Evolutionary conservation across 2,888 invertebrate species (phyloP).

Genomic region (Elegia similella): DNA sequence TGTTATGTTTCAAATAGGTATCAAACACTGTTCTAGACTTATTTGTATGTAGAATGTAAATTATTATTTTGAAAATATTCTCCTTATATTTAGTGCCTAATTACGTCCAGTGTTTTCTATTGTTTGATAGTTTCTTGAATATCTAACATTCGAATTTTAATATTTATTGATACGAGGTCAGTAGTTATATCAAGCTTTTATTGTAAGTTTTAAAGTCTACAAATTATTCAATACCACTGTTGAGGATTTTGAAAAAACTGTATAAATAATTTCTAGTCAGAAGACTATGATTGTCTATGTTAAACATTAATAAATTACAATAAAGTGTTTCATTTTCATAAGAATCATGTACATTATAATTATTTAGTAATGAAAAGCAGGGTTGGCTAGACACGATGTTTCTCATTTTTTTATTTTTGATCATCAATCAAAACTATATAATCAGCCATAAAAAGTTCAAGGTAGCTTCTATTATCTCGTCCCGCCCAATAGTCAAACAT

Average conservation of each 20-base stretch:
- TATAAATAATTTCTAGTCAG: slow-evolving; percentile 76
- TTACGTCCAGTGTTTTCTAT: slow-evolving; percentile 71
- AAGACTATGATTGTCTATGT: slow-evolving; percentile 73
- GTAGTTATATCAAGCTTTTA: slow-evolving; percentile 62
- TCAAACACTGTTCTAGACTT: slow-evolving; percentile 66
- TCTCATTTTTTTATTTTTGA: too few relatives aligned
- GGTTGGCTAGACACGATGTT: slow-evolving; percentile 16
- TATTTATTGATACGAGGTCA: slow-evolving; percentile 78
- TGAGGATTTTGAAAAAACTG: slow-evolving; percentile 56
- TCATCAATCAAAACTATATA: too few relatives aligned
- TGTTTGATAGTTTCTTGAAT: slow-evolving; percentile 64
- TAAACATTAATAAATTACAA: slow-evolving; percentile 48
- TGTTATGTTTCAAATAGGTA: slow-evolving; percentile 71
- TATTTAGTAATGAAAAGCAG: slow-evolving; percentile 14
- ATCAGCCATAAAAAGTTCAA: too few relatives aligned
- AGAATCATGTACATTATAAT: slow-evolving; percentile 25
- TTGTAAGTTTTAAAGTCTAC: slow-evolving; percentile 53
- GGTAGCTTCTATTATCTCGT: too few relatives aligned
- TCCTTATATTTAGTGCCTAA: slow-evolving; percentile 70
- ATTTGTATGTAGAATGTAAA: slow-evolving; percentile 72
- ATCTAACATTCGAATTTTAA: slow-evolving; percentile 67
- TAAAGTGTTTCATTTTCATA: slow-evolving; percentile 29
- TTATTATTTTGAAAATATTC: slow-evolving; percentile 66
- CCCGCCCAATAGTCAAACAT: too few relatives aligned
- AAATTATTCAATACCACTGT: slow-evolving; percentile 53